These are phyloP conservation scores for Cherax quadricarinatus DNA, from an alignment of 1,140 invertebrate species.

Conservation along the genomic window DNA sequence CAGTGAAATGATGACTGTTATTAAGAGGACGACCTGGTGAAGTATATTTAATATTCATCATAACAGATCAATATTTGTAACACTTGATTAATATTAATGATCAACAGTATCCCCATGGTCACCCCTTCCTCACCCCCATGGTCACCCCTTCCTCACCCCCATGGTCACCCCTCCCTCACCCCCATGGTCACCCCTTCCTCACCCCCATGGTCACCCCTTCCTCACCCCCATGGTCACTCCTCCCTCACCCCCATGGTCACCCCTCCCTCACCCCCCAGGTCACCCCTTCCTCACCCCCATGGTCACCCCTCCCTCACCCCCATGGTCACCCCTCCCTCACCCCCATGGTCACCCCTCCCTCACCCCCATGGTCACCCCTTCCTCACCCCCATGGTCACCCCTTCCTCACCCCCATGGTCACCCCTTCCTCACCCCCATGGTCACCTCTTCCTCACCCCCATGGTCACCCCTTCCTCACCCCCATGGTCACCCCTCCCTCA, in stretches of 20 bases:
- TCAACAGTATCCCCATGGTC: too few relatives aligned
- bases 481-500: background rate
- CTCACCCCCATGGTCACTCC: background rate
- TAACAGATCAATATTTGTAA: too few relatives aligned
- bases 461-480: background rate
- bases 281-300: background rate
- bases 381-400: background rate
- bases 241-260: background rate
- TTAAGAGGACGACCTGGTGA: too few relatives aligned
- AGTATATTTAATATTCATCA: too few relatives aligned
- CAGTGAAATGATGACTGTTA: too few relatives aligned
- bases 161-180: too few relatives aligned
- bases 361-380: background rate
- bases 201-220: too few relatives aligned
- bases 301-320: background rate
- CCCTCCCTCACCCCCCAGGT: background rate
- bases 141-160: too few relatives aligned
- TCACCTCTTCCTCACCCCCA: background rate
- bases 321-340: background rate
- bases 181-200: too few relatives aligned
- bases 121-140: too few relatives aligned
- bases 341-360: background rate
- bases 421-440: background rate
- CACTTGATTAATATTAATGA: too few relatives aligned
- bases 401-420: background rate